phyloP scores from a whole-genome alignment of 2,113 vertebrate genomes.

The Pomatorhinus ruficollis region DNA sequence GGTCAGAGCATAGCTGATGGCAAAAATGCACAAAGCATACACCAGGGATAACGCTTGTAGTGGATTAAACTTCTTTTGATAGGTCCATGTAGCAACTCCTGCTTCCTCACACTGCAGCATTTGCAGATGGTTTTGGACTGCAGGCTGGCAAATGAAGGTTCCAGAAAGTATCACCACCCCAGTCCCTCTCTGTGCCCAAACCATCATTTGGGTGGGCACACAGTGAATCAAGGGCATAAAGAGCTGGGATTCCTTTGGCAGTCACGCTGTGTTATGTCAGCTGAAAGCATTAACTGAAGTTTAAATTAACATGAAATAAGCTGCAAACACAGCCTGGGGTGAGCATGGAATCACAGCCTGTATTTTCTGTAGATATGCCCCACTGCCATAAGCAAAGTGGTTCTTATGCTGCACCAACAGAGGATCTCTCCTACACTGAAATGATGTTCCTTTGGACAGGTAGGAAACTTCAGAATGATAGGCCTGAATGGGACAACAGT shows the following conservation, averaged over 20 bases:
- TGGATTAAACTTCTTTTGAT: background rate
- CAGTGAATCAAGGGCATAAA: background rate
- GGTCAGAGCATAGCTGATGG: constrained; percentile 46
- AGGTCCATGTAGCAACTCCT: background rate
- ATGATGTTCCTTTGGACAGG: background rate
- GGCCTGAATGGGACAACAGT: background rate
- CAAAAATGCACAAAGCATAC: background rate
- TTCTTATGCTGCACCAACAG: background rate
- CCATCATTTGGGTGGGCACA: background rate
- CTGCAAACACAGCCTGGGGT: background rate
- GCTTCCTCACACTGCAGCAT: background rate
- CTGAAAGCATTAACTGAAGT: background rate
- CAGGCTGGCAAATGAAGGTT: background rate
- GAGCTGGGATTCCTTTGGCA: background rate
- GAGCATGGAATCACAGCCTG: background rate
- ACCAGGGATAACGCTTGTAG: background rate
- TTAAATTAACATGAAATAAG: background rate
- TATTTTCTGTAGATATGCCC: background rate
- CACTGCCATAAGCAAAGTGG: background rate
- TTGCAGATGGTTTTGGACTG: background rate
- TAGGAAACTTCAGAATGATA: background rate
- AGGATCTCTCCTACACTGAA: background rate
- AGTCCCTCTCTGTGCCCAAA: background rate
- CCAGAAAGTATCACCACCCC: background rate
- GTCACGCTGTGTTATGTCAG: background rate